Conservation (phyloP, 1,140 invertebrate species). For the Diorhabda sublineata region DNA sequence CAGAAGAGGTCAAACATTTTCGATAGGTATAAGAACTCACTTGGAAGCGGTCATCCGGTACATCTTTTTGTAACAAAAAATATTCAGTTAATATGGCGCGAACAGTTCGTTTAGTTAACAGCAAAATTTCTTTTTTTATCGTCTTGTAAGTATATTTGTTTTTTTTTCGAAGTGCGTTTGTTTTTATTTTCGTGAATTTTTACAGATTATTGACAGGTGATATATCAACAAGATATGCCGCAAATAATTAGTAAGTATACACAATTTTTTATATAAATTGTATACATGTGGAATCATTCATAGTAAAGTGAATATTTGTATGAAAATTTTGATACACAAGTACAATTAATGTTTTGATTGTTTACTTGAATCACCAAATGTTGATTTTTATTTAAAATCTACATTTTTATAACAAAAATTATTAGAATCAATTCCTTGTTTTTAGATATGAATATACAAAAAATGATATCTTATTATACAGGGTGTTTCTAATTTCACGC, state of each 20-base stretch:
- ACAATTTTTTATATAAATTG: background rate
- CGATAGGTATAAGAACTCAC: background rate
- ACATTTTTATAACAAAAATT: too few species aligned
- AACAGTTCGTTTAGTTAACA: background rate
- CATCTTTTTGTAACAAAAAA: background rate
- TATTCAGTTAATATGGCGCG: background rate
- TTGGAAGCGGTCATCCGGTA: background rate
- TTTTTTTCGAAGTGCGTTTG: background rate
- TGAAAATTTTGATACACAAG: too few species aligned
- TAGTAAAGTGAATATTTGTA: too few species aligned
- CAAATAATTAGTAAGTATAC: background rate
- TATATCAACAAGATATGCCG: background rate
- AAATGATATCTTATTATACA: too few species aligned
- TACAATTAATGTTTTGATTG: too few species aligned
- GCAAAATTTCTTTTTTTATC: background rate
- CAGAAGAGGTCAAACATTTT: background rate
- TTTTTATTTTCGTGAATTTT: background rate
- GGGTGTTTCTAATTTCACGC: too few species aligned
- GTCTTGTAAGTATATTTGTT: background rate
- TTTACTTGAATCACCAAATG: too few species aligned
- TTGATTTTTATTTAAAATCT: too few species aligned
- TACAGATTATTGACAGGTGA: background rate
- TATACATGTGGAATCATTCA: background rate
- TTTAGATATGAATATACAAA: too few species aligned
- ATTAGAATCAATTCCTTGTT: too few species aligned